phyloP scores from a whole-genome alignment of 2,888 invertebrate genomes.

The Agrochola lychnidis region DNA sequence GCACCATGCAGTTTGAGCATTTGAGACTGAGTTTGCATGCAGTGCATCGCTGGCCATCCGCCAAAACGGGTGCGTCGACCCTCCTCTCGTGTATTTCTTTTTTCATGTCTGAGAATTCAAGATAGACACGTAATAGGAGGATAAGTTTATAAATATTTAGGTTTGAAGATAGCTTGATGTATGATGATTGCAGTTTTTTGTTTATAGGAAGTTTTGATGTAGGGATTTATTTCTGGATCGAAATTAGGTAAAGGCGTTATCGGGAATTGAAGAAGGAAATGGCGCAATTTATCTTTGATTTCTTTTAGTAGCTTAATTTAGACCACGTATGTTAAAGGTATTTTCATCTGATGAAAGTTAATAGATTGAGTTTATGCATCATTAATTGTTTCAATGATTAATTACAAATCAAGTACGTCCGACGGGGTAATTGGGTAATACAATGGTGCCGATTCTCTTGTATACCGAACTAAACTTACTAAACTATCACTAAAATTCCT shows the following conservation, averaged over 20 bases:
- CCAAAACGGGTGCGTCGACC: slow-evolving; percentile 81
- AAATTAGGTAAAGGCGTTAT: slow-evolving; percentile 37
- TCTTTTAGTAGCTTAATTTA: not conserved
- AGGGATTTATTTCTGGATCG: slow-evolving; percentile 31
- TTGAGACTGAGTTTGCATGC: slow-evolving; percentile 67
- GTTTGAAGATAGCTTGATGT: slow-evolving; percentile 38
- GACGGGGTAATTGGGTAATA: too few species aligned
- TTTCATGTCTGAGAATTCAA: slow-evolving; percentile 70
- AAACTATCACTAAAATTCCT: too few species aligned
- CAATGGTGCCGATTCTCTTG: too few species aligned
- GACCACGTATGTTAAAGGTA: not conserved
- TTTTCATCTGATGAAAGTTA: not conserved
- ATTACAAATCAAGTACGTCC: not conserved
- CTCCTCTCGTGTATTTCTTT: slow-evolving; percentile 65
- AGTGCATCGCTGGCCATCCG: slow-evolving; percentile 76
- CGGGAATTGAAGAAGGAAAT: slow-evolving; percentile 16
- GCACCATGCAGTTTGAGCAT: slow-evolving; percentile 69
- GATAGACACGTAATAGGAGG: slow-evolving; percentile 62
- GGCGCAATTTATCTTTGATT: slow-evolving; percentile 27
- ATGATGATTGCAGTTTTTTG: slow-evolving; percentile 46
- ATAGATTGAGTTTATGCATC: not conserved
- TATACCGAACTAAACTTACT: too few species aligned
- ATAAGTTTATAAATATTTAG: slow-evolving; percentile 55
- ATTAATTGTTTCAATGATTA: not conserved
- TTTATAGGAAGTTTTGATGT: slow-evolving; percentile 28